Evolutionary conservation across 1,140 invertebrate species (phyloP).

Genomic region (Bombus confusus): DNA sequence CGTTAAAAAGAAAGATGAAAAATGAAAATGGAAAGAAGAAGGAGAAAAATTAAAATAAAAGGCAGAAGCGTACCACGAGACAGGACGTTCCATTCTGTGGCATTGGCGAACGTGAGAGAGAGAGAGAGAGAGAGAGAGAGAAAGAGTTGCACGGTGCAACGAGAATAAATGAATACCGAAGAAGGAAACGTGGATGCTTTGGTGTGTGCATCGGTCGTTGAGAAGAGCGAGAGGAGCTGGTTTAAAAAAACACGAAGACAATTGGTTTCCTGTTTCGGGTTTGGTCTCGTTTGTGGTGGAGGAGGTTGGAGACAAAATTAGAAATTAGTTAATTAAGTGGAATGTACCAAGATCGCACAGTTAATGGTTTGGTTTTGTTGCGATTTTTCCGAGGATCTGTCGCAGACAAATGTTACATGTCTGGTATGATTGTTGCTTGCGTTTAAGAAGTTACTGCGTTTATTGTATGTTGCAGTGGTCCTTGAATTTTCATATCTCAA

Average conservation of each 20-base stretch:
- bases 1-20: background rate
- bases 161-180: conserved; percentile 16
- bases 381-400: too few relatives aligned
- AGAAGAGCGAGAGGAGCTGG: too few relatives aligned
- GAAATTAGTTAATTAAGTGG: background rate
- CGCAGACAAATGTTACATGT: too few relatives aligned
- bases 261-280: background rate
- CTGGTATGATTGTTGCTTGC: too few relatives aligned
- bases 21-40: background rate
- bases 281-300: background rate
- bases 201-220: background rate
- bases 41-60: background rate
- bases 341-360: too few relatives aligned
- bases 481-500: too few relatives aligned
- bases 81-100: background rate
- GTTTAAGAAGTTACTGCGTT: too few relatives aligned
- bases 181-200: conserved; percentile 23
- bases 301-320: background rate
- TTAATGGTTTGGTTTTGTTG: too few relatives aligned
- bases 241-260: background rate
- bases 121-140: too few relatives aligned
- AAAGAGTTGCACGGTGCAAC: background rate
- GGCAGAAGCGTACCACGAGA: background rate
- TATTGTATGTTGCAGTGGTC: too few relatives aligned
- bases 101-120: background rate